Evolutionary conservation across 2,888 invertebrate species (phyloP).

Genomic region (Cephalotes varians): DNA sequence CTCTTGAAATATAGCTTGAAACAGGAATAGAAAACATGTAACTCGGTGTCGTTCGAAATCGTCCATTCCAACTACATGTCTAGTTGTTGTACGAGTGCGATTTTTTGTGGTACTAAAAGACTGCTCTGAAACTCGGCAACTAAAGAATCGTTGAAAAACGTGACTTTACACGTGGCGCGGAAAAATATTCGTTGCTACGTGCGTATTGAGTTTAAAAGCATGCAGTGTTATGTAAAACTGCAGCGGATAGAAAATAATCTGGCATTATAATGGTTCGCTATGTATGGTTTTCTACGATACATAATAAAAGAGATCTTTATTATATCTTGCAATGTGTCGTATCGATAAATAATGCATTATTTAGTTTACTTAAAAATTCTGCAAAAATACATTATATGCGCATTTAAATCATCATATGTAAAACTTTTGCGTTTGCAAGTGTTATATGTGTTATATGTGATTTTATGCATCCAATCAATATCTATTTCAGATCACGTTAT

Average conservation of each 20-base stretch:
- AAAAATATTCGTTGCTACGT: conserved; percentile 28
- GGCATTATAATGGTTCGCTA: not conserved
- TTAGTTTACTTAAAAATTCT: not conserved
- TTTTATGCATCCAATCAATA: conserved; percentile 2
- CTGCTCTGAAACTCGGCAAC: not conserved
- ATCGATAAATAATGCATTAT: not conserved
- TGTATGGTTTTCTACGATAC: not conserved
- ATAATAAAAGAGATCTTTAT: not conserved
- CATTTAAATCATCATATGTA: not conserved
- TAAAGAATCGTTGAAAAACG: conserved; percentile 24
- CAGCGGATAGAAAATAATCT: conserved; percentile 27
- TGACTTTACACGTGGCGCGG: not conserved
- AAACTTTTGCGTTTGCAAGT: not conserved
- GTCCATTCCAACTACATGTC: not conserved
- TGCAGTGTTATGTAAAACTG: not conserved
- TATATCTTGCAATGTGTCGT: not conserved
- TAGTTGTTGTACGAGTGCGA: not conserved
- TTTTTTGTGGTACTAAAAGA: conserved; percentile 17
- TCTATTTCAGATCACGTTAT: not conserved
- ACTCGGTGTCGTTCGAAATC: not conserved
- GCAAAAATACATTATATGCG: not conserved
- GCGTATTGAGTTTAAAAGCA: conserved; percentile 15
- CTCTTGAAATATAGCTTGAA: not conserved
- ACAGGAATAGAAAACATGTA: not conserved
- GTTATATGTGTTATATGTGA: not conserved